phyloP scores from a whole-genome alignment of 2,797 vertebrate genomes.

The Anabacerthia variegaticeps region DNA sequence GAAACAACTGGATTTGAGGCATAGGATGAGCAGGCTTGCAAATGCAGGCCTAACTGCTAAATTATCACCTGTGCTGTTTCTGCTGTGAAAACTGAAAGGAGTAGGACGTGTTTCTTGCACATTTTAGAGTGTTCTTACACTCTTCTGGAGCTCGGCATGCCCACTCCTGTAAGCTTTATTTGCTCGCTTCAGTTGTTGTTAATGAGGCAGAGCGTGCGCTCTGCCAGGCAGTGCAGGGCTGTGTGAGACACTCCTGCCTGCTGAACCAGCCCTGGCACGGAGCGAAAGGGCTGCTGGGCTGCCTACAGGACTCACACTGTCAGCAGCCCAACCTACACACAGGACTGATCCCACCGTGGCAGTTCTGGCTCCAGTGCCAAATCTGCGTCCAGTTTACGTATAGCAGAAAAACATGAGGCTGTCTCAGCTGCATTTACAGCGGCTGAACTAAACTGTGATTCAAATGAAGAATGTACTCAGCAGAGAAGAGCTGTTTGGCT shows the following conservation, averaged over 20 bases:
- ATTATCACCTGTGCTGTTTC: not conserved
- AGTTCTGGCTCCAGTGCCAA: not conserved
- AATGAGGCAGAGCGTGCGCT: not conserved
- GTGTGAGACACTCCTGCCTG: not conserved
- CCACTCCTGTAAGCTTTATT: not conserved
- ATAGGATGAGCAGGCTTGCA: not conserved
- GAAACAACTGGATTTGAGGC: slow-evolving; percentile 11
- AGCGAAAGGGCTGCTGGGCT: not conserved
- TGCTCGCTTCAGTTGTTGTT: not conserved
- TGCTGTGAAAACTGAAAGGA: not conserved
- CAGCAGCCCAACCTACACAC: not conserved
- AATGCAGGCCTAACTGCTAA: not conserved
- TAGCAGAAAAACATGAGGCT: not conserved
- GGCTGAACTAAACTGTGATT: not conserved
- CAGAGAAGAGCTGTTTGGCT: not conserved
- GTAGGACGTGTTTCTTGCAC: not conserved
- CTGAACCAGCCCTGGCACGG: not conserved
- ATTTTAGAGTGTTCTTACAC: not conserved
- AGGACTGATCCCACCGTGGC: not conserved
- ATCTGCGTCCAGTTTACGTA: not conserved
- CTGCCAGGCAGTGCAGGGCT: not conserved
- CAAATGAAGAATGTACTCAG: not conserved
- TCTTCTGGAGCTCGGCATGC: not conserved
- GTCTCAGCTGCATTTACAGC: not conserved
- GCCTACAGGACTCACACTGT: not conserved